Percentiles rank a stretch among this genome's conserved stretches.
phyloP scores from a whole-genome alignment of 1,140 invertebrate genomes.

The Drosophila azteca region DNA sequence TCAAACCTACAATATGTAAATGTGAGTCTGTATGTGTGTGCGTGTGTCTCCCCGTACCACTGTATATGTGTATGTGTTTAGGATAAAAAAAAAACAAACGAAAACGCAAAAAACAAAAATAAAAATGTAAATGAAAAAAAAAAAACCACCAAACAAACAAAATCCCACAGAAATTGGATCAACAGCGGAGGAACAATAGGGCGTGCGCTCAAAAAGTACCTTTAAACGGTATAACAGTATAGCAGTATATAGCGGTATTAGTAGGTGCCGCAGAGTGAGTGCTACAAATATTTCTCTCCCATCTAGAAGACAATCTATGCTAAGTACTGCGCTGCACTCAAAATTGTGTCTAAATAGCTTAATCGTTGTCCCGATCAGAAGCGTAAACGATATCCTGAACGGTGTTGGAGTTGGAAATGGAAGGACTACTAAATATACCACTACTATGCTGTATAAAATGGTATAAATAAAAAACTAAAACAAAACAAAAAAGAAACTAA shows the following conservation, averaged over 20 bases:
- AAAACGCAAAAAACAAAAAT: slow-evolving; percentile 17
- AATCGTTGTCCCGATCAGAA: slow-evolving; percentile 27
- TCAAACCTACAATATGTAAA: slow-evolving; percentile 8
- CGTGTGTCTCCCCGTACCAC: slow-evolving; percentile 25
- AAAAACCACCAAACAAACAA: slow-evolving; percentile 12
- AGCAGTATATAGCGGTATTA: background rate
- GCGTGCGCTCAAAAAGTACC: slow-evolving; percentile 72
- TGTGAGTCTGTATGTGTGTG: slow-evolving; percentile 47
- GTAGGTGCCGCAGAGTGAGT: background rate
- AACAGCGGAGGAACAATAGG: slow-evolving; percentile 23
- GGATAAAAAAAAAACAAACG: slow-evolving; percentile 23
- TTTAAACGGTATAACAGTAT: slow-evolving; percentile 34
- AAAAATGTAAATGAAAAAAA: slow-evolving; percentile 5
- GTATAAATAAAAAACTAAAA: slow-evolving; percentile 8
- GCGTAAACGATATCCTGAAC: background rate
- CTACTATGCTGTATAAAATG: slow-evolving; percentile 17
- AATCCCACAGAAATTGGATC: slow-evolving; percentile 30
- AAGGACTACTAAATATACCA: slow-evolving; percentile 31
- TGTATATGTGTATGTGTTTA: slow-evolving; percentile 42
- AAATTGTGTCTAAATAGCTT: slow-evolving; percentile 23
- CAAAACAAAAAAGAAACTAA: slow-evolving; percentile 15
- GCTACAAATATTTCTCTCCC: slow-evolving; percentile 18
- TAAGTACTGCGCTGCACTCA: slow-evolving; percentile 24
- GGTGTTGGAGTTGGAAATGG: slow-evolving; percentile 4
- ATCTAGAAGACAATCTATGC: slow-evolving; percentile 70